Evolutionary conservation across 2,113 vertebrate genomes (phyloP).

Genomic region (Noctilio leporinus): DNA sequence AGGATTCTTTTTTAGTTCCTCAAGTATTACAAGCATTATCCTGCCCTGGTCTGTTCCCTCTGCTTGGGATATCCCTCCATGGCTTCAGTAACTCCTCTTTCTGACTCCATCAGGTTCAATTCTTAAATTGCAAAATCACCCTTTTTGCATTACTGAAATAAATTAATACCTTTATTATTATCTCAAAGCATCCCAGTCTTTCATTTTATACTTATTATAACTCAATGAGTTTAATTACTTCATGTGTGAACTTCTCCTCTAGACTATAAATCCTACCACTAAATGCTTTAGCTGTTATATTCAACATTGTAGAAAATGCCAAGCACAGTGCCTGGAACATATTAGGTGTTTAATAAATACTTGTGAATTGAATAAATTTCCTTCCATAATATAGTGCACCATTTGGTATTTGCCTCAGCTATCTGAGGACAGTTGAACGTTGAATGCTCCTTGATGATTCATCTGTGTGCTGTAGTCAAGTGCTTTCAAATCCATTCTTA

Average conservation of each 20-base stretch:
- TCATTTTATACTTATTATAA: background rate
- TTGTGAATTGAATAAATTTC: background rate
- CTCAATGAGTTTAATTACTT: background rate
- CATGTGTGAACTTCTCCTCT: background rate
- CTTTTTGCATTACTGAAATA: background rate
- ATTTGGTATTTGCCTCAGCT: background rate
- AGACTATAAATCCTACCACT: background rate
- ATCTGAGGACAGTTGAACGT: background rate
- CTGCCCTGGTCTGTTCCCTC: background rate
- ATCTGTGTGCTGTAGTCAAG: background rate
- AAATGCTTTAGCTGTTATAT: background rate
- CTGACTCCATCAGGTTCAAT: background rate
- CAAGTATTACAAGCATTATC: background rate
- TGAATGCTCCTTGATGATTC: background rate
- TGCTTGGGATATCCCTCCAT: background rate
- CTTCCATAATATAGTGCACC: background rate
- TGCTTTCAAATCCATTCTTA: background rate
- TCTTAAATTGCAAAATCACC: background rate
- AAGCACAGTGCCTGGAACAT: background rate
- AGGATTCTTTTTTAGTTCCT: background rate
- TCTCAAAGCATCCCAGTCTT: background rate
- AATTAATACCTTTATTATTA: background rate
- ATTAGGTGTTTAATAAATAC: background rate
- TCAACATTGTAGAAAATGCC: background rate
- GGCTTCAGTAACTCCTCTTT: background rate